These are phyloP conservation scores for Trogon melanurus DNA, from an alignment of 2,113 vertebrate species.

Conservation along the genomic window DNA sequence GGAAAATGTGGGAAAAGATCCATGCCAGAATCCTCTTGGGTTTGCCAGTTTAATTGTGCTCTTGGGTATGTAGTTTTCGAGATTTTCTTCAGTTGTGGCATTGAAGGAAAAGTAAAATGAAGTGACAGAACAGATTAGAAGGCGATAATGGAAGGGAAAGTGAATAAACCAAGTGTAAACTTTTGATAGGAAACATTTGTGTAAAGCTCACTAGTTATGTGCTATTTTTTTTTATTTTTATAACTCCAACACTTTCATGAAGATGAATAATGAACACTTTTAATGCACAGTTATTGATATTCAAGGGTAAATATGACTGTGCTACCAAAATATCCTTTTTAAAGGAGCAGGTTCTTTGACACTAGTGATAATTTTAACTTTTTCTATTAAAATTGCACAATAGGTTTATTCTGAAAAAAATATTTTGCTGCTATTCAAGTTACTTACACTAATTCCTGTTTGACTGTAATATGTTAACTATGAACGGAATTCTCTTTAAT, in stretches of 20 bases:
- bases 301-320: not conserved
- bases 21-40: constrained; percentile 35
- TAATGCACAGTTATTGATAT: constrained; percentile 7
- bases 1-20: constrained; percentile 43
- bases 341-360: not conserved
- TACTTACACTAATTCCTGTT: constrained; percentile 37
- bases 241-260: constrained; percentile 4
- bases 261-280: constrained; percentile 44
- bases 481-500: constrained; percentile 64
- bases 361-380: constrained; percentile 50
- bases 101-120: constrained; percentile 73
- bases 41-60: constrained; percentile 67
- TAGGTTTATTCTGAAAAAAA: constrained; percentile 34
- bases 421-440: constrained; percentile 34
- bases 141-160: constrained; percentile 64
- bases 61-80: constrained; percentile 46
- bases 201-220: constrained; percentile 2
- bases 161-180: constrained; percentile 70
- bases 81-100: constrained; percentile 68
- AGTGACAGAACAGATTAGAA: constrained; percentile 68
- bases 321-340: constrained; percentile 27
- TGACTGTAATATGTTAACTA: constrained; percentile 36
- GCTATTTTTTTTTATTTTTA: constrained; percentile 3
- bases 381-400: constrained; percentile 17
- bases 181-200: constrained; percentile 56